phyloP scores from a whole-genome alignment of 2,113 vertebrate genomes.

The Notarius lentiginosus region DNA sequence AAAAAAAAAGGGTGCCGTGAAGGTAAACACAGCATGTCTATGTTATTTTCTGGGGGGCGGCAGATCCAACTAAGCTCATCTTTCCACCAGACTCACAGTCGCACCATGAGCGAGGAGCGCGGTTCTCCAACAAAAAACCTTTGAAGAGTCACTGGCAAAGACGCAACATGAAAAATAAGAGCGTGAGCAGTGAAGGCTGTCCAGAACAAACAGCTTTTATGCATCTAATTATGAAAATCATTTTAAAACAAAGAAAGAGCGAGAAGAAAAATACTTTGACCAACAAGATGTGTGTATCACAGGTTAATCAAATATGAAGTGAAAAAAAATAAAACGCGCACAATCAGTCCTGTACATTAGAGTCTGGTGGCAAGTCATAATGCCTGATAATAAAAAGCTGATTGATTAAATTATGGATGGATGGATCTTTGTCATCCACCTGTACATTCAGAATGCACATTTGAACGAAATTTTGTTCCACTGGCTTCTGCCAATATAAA shows the following conservation, averaged over 20 bases:
- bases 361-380: background rate
- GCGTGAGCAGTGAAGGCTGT: background rate
- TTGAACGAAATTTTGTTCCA: too few relatives aligned
- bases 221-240: background rate
- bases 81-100: background rate
- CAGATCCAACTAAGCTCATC: background rate
- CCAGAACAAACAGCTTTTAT: background rate
- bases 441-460: too few relatives aligned
- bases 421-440: too few relatives aligned
- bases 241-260: background rate
- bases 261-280: background rate
- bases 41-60: background rate
- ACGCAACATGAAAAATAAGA: background rate
- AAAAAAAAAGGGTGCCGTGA: background rate
- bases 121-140: background rate
- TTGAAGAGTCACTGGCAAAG: background rate
- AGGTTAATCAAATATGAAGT: background rate
- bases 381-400: too few relatives aligned
- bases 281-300: too few relatives aligned
- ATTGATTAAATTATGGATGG: too few relatives aligned
- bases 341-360: background rate
- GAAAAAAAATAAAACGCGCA: background rate
- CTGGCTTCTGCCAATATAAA: too few relatives aligned
- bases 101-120: background rate
- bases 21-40: background rate